phyloP scores from a whole-genome alignment of 1,140 invertebrate species.

The Leptinotarsa lineolata region DNA sequence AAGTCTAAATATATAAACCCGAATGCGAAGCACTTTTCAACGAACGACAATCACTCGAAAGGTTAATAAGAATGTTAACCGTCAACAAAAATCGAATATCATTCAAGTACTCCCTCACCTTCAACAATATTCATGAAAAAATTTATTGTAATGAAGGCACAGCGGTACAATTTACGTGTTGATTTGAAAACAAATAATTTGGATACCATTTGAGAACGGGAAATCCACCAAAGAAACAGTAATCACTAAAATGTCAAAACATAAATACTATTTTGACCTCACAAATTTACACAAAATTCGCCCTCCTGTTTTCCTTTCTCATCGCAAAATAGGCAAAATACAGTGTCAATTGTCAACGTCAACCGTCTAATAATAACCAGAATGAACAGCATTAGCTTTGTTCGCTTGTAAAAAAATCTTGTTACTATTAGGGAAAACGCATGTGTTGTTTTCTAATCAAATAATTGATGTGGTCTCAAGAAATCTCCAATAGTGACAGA shows the following conservation, averaged over 20 bases:
- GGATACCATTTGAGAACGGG: slow-evolving; percentile 51
- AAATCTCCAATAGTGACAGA: no score
- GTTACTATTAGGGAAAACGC: no score
- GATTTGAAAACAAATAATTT: slow-evolving; percentile 53
- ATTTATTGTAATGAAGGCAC: slow-evolving; percentile 49
- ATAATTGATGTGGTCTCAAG: no score
- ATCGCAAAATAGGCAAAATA: not conserved
- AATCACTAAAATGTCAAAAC: slow-evolving; percentile 43
- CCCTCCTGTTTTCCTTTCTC: slow-evolving; percentile 8
- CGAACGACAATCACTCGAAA: no score
- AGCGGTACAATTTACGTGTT: slow-evolving; percentile 42
- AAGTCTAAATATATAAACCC: slow-evolving; percentile 33
- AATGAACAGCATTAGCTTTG: no score
- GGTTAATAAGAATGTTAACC: no score
- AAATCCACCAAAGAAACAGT: slow-evolving; percentile 40
- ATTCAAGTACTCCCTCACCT: slow-evolving; percentile 45
- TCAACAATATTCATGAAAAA: slow-evolving; percentile 49
- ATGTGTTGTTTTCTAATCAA: no score
- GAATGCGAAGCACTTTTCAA: no score
- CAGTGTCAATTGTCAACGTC: not conserved
- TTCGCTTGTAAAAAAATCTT: no score
- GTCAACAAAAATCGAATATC: slow-evolving; percentile 1
- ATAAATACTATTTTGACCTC: slow-evolving; percentile 35
- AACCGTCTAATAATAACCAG: no score
- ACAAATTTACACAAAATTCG: not conserved